Evolutionary conservation across 2,888 invertebrate genomes (phyloP), one percentile per base, ranked within the genome.

Genomic region (Alentia gelatinosa): DNA sequence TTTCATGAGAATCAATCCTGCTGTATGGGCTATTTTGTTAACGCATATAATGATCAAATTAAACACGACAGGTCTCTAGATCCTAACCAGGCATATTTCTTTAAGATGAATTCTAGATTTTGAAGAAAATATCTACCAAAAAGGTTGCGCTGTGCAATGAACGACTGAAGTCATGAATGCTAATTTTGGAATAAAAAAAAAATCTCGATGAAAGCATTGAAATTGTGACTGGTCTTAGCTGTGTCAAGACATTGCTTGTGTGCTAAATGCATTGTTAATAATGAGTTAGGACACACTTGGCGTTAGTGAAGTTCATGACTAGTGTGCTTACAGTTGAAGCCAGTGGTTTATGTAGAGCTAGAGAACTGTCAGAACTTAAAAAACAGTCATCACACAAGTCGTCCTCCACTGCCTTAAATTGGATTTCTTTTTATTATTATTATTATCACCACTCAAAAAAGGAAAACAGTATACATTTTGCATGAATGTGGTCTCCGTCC

Each of bases 361-460:
- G 79, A 79, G 79, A 79, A 39, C 39, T 79, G 79, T 79, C 79
- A 35, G 39, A 79, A 79, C 35, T 39, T 79, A 37, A 33, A 79
- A 79, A 12, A 79, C 79, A 79, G 79, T 79, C 79, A 39, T 79
- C 79, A 79, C 79, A 79, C n/a, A 35, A 7, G 35, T 79, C 33
- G 35, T 35, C 37, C 26, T 79, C 35, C 79, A 79, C 39, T 79
- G 19, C 79, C 39, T 35, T 79, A 35, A 35, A 79, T 39, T 79
- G 79, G 79, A 79, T 79, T 39, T 79, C 23, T 79, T 37, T 35
- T 47, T 47, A 9, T 47, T 47, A 12, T 19, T 74, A 79, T 35
- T 79, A 79, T 79, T 79, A 79, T 79, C 79, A 79, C 79, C 79
- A 79, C 79, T 79, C 79, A 79, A 37, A 79, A 42, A 79, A 79